Evolutionary conservation across 2,888 invertebrate genomes (phyloP), one percentile per base, ranked within the genome.

Genomic region (Nephrocerus scutellatus): DNA sequence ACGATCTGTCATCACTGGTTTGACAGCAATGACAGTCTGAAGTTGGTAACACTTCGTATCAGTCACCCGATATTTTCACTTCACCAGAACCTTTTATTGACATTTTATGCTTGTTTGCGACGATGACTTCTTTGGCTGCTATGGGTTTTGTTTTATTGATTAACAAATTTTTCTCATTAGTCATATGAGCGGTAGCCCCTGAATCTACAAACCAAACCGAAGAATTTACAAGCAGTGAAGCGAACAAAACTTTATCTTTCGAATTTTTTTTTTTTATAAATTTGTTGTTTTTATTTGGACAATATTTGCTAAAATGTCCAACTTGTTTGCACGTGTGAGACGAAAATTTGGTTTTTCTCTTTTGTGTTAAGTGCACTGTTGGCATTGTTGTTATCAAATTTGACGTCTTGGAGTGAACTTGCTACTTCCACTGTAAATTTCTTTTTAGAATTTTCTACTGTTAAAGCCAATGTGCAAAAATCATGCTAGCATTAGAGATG

Each of bases 391-490:
- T 28, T 39, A 30, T 44, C 41, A 24, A 48, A 41, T 19, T 44
- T 44, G 9, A 30, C 29, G 33, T 43, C 49, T 41, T 44, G 48
- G 7, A 50, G 23, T 4, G 45, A 26, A 22, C 43, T 14, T 15
- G 33, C 45, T 5, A 10, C 30, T 26, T 48, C 46, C 9, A 42
- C 30, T 3, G 38, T 43, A 2, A 44, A 15, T 16, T 41, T 30
- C n/a, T 24, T 26, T 28, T 38, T 36, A 7, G 43, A 45, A 20
- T 41, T 47, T 39, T 44, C 47, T 3, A 46, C 38, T 22, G 44
- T 43, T 20, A 42, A 24, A 5, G 43, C 44, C 15, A 44, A 16
- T 9, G 48, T 25, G 2, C 36, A 21, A 43, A 36, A 43, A 4
- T 41, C 38, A 16, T 0, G 46, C 44, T 3, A 50, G 34, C 39